Evolutionary conservation across 1,140 invertebrate species (phyloP).

Genomic region (Oedothorax gibbosus): DNA sequence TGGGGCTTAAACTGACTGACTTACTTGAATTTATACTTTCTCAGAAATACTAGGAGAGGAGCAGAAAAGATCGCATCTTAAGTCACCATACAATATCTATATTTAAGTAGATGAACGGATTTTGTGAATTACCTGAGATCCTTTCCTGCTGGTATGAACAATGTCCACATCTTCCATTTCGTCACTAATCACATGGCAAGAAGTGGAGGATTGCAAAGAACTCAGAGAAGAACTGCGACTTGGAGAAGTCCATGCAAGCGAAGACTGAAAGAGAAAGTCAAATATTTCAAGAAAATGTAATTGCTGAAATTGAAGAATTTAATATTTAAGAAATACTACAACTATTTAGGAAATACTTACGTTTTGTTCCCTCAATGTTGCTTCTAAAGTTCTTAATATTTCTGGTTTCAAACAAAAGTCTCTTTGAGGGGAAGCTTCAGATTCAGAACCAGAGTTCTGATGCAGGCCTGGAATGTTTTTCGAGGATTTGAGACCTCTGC

Average conservation of each 20-base stretch:
- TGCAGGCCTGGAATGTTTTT: slow-evolving; percentile 50
- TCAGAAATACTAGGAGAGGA: too few relatives aligned
- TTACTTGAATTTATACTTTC: too few relatives aligned
- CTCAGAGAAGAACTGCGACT: slow-evolving; percentile 49
- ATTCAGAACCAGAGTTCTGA: slow-evolving; percentile 43
- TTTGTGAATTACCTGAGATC: slow-evolving; percentile 33
- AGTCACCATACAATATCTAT: too few relatives aligned
- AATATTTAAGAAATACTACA: not conserved
- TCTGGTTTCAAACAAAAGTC: slow-evolving; percentile 27
- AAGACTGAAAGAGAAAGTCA: slow-evolving; percentile 13
- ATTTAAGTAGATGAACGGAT: too few relatives aligned
- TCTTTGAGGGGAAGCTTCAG: slow-evolving; percentile 27
- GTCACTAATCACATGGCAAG: slow-evolving; percentile 40
- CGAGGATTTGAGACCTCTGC: slow-evolving; percentile 38
- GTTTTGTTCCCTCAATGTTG: slow-evolving; percentile 36
- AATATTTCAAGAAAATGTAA: not conserved
- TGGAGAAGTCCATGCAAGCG: slow-evolving; percentile 33
- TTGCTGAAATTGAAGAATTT: not conserved
- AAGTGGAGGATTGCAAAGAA: slow-evolving; percentile 50
- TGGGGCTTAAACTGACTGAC: too few relatives aligned
- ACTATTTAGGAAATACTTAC: slow-evolving; percentile 25
- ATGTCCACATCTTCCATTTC: slow-evolving; percentile 54
- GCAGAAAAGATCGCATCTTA: too few relatives aligned
- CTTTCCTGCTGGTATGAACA: slow-evolving; percentile 39
- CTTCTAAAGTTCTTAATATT: slow-evolving; percentile 23